Base-by-base conservation (phyloP, 2,888 invertebrate genomes). In the Lomographa bimaculata region DNA sequence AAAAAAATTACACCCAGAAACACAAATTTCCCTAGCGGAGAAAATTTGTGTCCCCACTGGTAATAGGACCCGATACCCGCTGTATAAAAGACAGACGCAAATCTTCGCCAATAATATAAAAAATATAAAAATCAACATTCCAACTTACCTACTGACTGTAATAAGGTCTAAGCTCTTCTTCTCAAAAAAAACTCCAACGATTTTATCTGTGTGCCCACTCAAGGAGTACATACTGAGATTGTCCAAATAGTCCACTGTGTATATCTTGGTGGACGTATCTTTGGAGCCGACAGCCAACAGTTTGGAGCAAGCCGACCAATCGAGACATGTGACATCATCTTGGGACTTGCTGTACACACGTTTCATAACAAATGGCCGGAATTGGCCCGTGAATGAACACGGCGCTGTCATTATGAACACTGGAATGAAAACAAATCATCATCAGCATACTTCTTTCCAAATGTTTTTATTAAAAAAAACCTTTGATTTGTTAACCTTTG, bases 261-360 rank as follows among this genome's bases (percentile, higher is more conserved):
- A 96, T 23, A 99, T 90, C 70, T 94, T 94, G 0, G 95, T 94
- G n/a, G 94, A 91, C 69, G 95, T 96, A 78, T 99, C 98, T 68
- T 95, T 95, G 0, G 96, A 95, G 0, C 98, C 98, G 4, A 96
- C 94, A n/a, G 96, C 96, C 5, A 99, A 78, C 18, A 97, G 90
- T 65, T 92, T 94, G 0, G 98, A 98, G 79, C 99, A 98, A 8
- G 91, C 90, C 0, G 98, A 96, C 99, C 99, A 99, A 71, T 96
- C 95, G 1, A 99, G 68, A 67, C 94, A 96, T 0, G 95, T 95
- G 0, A 96, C 94, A 45, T 95, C 95, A 71, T 97, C 97, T 43
- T 92, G 92, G 0, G 97, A 92, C 26, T 95, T 95, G 60, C 94
- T 92, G 73, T 95, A 97, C 0, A 95, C 94, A 37, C 94, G 89